These are phyloP conservation scores for Cephus pulcher DNA, from an alignment of 2,888 invertebrate species.

Conservation along the genomic window DNA sequence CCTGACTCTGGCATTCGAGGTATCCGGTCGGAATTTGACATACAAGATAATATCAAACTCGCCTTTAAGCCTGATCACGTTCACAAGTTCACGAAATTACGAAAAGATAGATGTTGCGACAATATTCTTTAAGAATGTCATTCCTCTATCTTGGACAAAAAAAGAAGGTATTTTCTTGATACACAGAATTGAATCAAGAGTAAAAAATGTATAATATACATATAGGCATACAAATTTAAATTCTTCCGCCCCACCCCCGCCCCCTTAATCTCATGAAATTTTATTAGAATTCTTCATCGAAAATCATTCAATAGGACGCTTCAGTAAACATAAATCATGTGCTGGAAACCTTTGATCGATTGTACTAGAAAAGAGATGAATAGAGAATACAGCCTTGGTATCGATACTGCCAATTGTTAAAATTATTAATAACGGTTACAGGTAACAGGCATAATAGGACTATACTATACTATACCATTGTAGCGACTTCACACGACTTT, in stretches of 20 bases:
- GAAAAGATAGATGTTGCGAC: neutral
- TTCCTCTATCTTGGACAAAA: neutral
- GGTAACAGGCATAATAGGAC: neutral
- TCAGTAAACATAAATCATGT: too few species aligned
- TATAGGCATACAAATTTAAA: neutral
- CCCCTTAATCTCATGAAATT: too few species aligned
- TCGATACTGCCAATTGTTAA: neutral
- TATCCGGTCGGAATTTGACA: neutral
- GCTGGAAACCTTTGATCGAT: too few species aligned
- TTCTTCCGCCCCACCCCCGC: too few species aligned
- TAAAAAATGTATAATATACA: neutral
- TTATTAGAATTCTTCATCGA: too few species aligned
- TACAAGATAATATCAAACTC: neutral
- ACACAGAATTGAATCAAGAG: neutral
- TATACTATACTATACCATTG: neutral
- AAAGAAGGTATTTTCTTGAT: neutral
- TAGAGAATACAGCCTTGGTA: neutral
- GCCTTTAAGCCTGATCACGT: neutral
- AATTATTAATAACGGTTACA: neutral
- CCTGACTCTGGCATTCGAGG: neutral
- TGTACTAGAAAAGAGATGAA: too few species aligned
- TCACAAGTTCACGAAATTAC: neutral
- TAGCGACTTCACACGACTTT: neutral
- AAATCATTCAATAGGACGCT: too few species aligned
- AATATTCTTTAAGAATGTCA: neutral